A percentile compares a stretch with the other conserved stretches of the same genome.
These are phyloP conservation scores for Sula dactylatra DNA, from an alignment of 2,113 vertebrate genomes.

Conservation along the genomic window DNA sequence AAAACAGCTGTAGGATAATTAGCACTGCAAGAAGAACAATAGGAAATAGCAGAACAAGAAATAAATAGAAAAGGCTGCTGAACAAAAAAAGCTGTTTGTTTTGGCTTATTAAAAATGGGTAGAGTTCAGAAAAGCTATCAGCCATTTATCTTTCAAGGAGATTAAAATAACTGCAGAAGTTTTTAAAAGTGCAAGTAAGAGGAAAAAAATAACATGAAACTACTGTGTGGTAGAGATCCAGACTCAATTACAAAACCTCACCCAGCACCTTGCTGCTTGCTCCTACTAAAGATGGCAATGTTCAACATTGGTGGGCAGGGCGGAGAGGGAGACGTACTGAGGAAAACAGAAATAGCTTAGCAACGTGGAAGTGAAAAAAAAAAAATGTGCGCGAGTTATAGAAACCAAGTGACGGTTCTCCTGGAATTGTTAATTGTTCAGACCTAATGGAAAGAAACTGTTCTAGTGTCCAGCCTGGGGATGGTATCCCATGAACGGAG, in stretches of 20 bases:
- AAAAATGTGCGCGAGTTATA: not conserved
- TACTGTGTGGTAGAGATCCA: not conserved
- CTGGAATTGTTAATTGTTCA: not conserved
- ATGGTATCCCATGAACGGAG: fast-evolving
- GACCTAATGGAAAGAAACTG: not conserved
- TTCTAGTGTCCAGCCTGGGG: not conserved
- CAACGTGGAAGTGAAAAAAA: not conserved
- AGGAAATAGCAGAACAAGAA: not conserved
- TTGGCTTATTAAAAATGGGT: not conserved
- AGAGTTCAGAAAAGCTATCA: not conserved
- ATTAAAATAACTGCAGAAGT: not conserved
- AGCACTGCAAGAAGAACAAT: not conserved
- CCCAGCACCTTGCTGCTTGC: not conserved
- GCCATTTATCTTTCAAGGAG: not conserved
- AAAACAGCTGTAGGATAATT: not conserved
- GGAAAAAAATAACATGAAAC: not conserved
- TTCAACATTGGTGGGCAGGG: fast-evolving
- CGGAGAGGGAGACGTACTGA: not conserved
- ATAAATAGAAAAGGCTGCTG: not conserved
- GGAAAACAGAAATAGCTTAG: not conserved
- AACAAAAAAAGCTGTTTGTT: not conserved
- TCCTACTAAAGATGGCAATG: not conserved
- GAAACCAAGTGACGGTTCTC: not conserved
- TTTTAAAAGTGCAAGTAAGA: not conserved
- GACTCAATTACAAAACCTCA: not conserved